These are phyloP conservation scores for Cylas formicarius DNA, from an alignment of 1,140 invertebrate genomes.

Conservation along the genomic window DNA sequence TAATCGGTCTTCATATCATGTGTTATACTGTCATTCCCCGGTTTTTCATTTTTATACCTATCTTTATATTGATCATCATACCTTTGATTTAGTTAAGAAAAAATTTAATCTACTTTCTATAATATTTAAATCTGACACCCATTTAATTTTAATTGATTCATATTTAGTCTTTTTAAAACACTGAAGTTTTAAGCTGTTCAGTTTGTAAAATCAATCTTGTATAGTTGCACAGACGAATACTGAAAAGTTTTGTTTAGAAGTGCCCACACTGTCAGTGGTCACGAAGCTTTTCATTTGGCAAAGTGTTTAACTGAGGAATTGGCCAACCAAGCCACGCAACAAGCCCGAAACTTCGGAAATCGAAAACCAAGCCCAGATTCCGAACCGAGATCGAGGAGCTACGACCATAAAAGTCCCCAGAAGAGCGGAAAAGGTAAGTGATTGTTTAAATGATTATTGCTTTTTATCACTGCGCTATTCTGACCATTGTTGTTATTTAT, in stretches of 20 bases:
- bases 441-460: no score
- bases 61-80: no score
- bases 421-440: constrained; percentile 50
- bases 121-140: constrained; percentile 6
- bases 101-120: no score
- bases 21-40: no score
- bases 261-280: constrained; percentile 65
- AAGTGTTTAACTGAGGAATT: constrained; percentile 64
- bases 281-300: constrained; percentile 68
- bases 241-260: constrained; percentile 38
- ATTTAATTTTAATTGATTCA: neutral
- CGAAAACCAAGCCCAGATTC: constrained; percentile 45
- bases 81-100: no score
- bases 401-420: constrained; percentile 44
- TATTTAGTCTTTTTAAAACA: no score
- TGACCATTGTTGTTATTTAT: no score
- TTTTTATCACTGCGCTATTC: no score
- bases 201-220: constrained; percentile 4
- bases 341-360: constrained; percentile 41
- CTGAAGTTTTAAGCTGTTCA: no score
- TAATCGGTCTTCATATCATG: no score
- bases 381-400: constrained; percentile 56
- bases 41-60: neutral
- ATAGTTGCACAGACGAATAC: no score
- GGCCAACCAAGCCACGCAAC: constrained; percentile 49